A percentile compares a stretch with the other conserved stretches of the same genome.
phyloP scores from a whole-genome alignment of 2,888 invertebrate genomes.

The Cheilosia soror region DNA sequence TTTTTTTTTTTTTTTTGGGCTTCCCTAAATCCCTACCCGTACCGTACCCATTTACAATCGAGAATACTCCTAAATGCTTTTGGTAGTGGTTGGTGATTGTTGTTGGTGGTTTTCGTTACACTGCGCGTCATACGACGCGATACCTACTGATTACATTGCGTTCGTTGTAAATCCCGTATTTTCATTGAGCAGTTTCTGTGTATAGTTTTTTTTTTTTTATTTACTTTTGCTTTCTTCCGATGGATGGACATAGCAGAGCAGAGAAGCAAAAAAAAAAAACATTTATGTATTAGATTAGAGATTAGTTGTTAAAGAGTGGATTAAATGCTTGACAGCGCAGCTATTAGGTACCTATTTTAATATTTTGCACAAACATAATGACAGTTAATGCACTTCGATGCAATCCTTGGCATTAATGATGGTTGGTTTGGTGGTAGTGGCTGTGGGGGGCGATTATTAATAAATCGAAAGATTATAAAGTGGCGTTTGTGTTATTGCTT shows the following conservation, averaged over 20 bases:
- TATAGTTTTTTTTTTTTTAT: constrained; percentile 23
- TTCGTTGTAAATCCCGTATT: constrained; percentile 23
- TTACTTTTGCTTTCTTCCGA: constrained; percentile 39
- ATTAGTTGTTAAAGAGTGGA: neutral
- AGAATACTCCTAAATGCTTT: neutral
- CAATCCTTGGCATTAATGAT: constrained; percentile 56
- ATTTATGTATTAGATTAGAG: constrained; percentile 3
- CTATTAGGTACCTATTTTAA: constrained; percentile 25
- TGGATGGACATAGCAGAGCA: constrained; percentile 1
- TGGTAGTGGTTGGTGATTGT: no score
- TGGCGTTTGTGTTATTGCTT: no score
- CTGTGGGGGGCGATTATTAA: neutral
- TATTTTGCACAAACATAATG: constrained; percentile 28
- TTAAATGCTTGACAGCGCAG: constrained; percentile 5
- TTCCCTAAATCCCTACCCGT: neutral
- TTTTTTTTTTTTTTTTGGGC: neutral
- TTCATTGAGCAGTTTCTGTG: constrained; percentile 59
- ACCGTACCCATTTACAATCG: neutral
- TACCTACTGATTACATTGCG: no score
- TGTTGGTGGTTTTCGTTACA: neutral
- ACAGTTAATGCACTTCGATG: constrained; percentile 54
- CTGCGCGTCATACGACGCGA: neutral
- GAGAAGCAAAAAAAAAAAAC: neutral
- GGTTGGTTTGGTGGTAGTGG: neutral
- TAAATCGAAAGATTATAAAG: neutral